Evolutionary conservation across 2,113 vertebrate species (phyloP).

Genomic region (Dipodomys stephensi): DNA sequence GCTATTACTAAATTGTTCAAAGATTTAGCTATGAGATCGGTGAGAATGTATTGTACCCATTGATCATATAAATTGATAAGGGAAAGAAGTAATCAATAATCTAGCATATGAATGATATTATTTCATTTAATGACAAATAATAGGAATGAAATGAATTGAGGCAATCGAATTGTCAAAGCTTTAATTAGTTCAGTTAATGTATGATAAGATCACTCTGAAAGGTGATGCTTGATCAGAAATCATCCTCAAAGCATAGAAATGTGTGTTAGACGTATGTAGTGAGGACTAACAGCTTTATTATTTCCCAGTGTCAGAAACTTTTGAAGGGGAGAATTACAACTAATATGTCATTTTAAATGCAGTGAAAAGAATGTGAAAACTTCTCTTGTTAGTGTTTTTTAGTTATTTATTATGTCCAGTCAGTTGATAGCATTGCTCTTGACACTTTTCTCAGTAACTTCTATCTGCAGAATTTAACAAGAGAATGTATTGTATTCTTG

Average conservation of each 20-base stretch:
- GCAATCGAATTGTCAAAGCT: background rate
- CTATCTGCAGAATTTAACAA: too few relatives aligned
- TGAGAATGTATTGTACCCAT: fast-evolving
- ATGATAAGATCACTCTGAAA: background rate
- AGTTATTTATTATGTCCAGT: too few relatives aligned
- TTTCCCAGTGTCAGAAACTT: background rate
- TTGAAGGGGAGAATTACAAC: background rate
- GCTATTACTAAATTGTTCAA: background rate
- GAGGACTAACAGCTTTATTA: background rate
- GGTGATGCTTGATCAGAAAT: background rate
- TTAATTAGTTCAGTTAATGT: background rate
- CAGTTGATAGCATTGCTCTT: too few relatives aligned
- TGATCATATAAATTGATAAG: background rate
- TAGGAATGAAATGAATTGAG: background rate
- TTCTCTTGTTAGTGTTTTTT: too few relatives aligned
- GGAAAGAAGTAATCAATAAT: background rate
- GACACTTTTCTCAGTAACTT: too few relatives aligned
- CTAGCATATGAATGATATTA: background rate
- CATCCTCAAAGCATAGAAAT: background rate
- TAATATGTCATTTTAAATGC: background rate
- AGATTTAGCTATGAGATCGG: background rate
- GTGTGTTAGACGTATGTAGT: background rate
- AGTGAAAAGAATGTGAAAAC: too few relatives aligned
- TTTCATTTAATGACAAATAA: background rate
- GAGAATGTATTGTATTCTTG: too few relatives aligned